Percentiles rank a stretch among this genome's conserved stretches.
Conservation (phyloP, 30 jellyfish, hydroid and myxozoan species). For the Aurelia sp. region DNA sequence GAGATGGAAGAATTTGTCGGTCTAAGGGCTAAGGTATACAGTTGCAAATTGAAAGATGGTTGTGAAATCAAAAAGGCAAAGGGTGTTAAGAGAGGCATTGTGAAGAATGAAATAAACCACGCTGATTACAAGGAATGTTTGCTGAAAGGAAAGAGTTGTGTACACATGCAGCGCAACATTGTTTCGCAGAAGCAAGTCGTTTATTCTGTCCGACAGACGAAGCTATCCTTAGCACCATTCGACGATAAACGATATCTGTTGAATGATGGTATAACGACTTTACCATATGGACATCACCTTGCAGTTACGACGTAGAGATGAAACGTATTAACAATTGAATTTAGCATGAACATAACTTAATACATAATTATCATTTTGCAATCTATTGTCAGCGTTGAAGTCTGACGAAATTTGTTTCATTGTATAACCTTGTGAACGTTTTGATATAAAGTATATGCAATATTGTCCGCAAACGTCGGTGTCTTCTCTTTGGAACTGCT, state of each 20-base stretch:
- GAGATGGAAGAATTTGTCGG: slow-evolving; percentile 20
- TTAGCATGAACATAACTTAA: too few species aligned
- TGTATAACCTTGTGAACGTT: too few species aligned
- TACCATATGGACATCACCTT: too few species aligned
- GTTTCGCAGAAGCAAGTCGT: neutral
- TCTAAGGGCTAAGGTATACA: slow-evolving; percentile 15
- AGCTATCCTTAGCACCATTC: neutral
- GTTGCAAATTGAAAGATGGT: neutral
- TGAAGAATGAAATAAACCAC: neutral
- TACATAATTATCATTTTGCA: too few species aligned
- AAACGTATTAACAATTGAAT: too few species aligned
- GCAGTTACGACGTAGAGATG: too few species aligned
- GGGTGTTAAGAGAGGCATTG: slow-evolving; percentile 8
- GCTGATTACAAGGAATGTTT: slow-evolving; percentile 5
- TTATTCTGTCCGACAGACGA: neutral
- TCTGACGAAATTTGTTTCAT: too few species aligned
- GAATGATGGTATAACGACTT: too few species aligned
- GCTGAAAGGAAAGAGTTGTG: neutral
- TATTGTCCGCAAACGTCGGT: too few species aligned
- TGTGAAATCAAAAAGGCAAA: neutral
- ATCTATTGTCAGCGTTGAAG: too few species aligned
- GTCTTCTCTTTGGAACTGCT: too few species aligned
- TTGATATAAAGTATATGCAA: too few species aligned
- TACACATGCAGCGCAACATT: neutral
- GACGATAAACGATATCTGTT: neutral